These are phyloP conservation scores for Cossypha dichroa DNA, from an alignment of 2,797 vertebrate species.

Conservation along the genomic window DNA sequence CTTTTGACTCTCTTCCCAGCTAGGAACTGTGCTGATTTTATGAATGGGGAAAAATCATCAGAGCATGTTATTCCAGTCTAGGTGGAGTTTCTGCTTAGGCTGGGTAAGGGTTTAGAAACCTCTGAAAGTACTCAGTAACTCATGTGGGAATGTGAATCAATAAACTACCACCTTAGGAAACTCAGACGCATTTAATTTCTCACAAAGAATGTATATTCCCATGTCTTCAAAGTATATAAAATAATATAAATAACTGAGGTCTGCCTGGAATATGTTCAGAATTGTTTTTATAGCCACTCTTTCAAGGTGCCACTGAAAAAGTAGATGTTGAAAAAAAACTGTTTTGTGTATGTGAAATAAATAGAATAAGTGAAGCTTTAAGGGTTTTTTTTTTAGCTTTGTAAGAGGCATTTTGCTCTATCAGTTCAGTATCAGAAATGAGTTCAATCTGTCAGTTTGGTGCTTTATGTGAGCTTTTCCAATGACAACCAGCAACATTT, in stretches of 20 bases:
- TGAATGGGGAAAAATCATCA: background rate
- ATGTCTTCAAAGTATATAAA: background rate
- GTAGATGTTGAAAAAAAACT: background rate
- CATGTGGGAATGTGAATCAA: background rate
- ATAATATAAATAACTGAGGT: background rate
- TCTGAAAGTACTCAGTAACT: background rate
- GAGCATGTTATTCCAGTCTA: fast-evolving
- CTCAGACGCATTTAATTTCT: background rate
- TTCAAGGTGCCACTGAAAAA: background rate
- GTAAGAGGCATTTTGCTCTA: background rate
- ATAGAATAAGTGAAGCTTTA: background rate
- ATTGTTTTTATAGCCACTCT: background rate
- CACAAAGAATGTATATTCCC: background rate
- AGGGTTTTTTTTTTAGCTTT: background rate
- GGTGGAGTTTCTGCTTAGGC: background rate
- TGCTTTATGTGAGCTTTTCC: background rate
- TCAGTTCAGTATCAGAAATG: background rate
- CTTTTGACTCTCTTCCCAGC: background rate
- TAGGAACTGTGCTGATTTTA: background rate
- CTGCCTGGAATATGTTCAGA: background rate
- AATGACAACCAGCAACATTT: background rate
- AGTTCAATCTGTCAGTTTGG: background rate
- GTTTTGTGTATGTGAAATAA: background rate
- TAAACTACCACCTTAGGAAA: background rate
- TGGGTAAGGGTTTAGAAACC: background rate